Percentiles rank a stretch among this genome's conserved stretches.
Evolutionary conservation across 2,888 invertebrate genomes (phyloP).

Genomic region (Barypeithes pellucidus): DNA sequence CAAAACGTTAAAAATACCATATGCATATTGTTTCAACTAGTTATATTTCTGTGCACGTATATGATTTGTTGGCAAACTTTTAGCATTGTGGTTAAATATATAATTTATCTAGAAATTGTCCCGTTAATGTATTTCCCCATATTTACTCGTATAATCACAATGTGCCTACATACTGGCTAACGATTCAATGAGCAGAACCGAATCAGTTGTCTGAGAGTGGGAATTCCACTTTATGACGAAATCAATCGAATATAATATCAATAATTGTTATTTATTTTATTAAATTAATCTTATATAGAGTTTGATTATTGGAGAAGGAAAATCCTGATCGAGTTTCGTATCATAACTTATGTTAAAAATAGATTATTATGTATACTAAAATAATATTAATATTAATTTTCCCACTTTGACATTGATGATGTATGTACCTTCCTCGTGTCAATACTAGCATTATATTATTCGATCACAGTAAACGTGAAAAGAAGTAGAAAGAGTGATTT

Average conservation of each 20-base stretch:
- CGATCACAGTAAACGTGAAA: too few relatives aligned
- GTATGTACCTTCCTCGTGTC: too few relatives aligned
- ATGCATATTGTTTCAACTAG: not conserved
- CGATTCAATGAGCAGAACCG: not conserved
- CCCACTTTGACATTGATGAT: too few relatives aligned
- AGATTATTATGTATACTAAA: too few relatives aligned
- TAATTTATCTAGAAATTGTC: not conserved
- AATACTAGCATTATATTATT: too few relatives aligned
- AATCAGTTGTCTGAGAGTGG: not conserved
- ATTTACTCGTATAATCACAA: not conserved
- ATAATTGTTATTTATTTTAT: too few relatives aligned
- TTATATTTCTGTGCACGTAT: not conserved
- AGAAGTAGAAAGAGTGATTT: too few relatives aligned
- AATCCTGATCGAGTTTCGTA: too few relatives aligned
- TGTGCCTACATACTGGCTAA: not conserved
- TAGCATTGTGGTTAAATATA: not conserved
- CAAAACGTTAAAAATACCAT: not conserved
- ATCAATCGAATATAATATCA: not conserved
- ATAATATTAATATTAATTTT: too few relatives aligned
- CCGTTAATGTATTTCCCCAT: conserved; percentile 4
- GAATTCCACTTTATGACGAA: conserved; percentile 4
- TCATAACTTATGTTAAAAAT: too few relatives aligned
- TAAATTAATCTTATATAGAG: too few relatives aligned
- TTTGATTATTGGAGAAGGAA: not conserved
- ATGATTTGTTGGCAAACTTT: not conserved